These are phyloP conservation scores for Tichodroma muraria DNA, from an alignment of 2,113 vertebrate genomes.

Conservation along the genomic window DNA sequence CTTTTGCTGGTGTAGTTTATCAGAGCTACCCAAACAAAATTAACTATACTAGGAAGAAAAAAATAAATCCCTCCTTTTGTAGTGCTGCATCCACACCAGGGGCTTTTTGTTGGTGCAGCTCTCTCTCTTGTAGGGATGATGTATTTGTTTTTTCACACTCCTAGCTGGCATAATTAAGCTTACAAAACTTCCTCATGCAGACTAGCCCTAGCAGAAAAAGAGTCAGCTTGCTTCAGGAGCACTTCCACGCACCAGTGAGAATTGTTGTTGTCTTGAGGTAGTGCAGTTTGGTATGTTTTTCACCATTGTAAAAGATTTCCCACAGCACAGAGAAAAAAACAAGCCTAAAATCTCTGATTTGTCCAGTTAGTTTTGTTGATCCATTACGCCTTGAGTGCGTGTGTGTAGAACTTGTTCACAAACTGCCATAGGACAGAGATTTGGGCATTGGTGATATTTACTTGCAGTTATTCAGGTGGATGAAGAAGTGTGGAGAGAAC, in stretches of 20 bases:
- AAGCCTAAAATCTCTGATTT: background rate
- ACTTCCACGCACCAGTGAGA: background rate
- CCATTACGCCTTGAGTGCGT: background rate
- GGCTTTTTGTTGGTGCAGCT: background rate
- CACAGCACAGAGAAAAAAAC: background rate
- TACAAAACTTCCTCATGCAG: background rate
- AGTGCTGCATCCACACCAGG: background rate
- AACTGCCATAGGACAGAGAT: background rate
- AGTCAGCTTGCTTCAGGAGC: background rate
- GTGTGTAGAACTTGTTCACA: background rate
- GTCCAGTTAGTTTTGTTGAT: background rate
- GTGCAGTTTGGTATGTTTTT: background rate
- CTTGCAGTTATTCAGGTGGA: background rate
- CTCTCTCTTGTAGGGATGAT: background rate
- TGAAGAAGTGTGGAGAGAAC: background rate
- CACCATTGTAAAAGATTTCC: background rate
- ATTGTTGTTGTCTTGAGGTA: background rate
- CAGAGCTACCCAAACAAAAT: background rate
- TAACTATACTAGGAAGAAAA: background rate
- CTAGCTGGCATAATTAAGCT: background rate
- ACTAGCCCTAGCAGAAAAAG: background rate
- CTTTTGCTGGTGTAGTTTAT: constrained; percentile 19
- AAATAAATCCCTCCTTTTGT: background rate
- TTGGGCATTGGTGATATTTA: background rate
- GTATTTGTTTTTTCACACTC: constrained; percentile 4